Evolutionary conservation across 2,113 vertebrate species (phyloP), one percentile per base, ranked within the genome.

Genomic region (Promerops cafer): DNA sequence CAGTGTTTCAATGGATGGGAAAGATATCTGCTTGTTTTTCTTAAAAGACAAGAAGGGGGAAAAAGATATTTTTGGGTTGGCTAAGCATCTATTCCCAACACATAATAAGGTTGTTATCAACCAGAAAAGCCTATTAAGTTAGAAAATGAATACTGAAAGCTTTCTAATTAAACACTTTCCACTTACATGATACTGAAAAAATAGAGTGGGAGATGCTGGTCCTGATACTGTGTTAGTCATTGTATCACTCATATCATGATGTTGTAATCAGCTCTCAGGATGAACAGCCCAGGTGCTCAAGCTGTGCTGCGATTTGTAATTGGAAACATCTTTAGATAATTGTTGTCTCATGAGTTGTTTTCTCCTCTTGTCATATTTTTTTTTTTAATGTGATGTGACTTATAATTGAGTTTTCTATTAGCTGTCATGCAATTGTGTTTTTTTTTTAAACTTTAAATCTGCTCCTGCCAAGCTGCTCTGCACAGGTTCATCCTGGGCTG

Each of bases 81-180:
- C 52, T 97, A 97, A 94, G 87, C 91, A 97, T 97, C 97, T 96
- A 94, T 96, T 97, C 90, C 91, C 65, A 86, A 95, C 74, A 83
- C 78, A 96, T 96, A 98, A 98, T 98, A 98, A 94, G 92, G 90
- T 60, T 95, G 95, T 96, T 98, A 98, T 97, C 96, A 98, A 94
- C 87, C 74, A 97, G 82, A 87, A 96, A 97, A 97, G 90, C 89
- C 96, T 97, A 98, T 97, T 98, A 97, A 97, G 94, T 42, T 68
- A 90, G 80, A 97, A 98, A 97, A 98, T 98, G 92, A 98, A 96
- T 96, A 93, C 89, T 96, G 94, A 98, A 97, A 97, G 96, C 93
- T 96, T 97, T 89, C 87, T 97, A 98, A 98, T 98, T 98, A 97
- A 97, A 97, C 80, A 94, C 78, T 94, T 96, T 93, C 89, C 91